Evolutionary conservation across 2,113 vertebrate genomes (phyloP).

Genomic region (Tauraco erythrolophus): DNA sequence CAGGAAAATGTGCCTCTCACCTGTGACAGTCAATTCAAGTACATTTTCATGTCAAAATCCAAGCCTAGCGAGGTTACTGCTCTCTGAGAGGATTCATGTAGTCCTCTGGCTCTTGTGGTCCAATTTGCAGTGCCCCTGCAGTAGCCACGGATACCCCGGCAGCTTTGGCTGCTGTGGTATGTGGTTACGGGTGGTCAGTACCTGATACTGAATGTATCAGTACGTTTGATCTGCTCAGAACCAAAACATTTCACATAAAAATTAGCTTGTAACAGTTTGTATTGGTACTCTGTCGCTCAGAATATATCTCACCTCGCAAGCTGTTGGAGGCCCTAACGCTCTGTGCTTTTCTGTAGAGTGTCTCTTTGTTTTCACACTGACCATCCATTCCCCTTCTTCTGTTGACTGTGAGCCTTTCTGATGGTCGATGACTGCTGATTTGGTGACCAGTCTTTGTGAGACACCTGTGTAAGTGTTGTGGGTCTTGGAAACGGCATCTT

Average conservation of each 20-base stretch:
- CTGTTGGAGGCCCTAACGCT: neutral
- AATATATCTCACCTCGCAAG: neutral
- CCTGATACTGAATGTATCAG: neutral
- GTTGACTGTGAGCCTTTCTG: neutral
- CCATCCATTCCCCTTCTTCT: neutral
- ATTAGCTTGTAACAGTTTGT: neutral
- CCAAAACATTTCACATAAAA: neutral
- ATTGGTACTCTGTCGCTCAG: neutral
- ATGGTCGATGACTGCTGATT: neutral
- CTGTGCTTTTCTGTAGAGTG: neutral
- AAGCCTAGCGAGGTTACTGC: neutral
- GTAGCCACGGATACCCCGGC: fast-evolving
- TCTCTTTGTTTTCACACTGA: neutral
- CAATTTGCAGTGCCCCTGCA: neutral
- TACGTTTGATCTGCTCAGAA: neutral
- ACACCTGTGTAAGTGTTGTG: neutral
- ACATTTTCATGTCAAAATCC: neutral
- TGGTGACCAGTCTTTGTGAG: neutral
- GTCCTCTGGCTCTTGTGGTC: fast-evolving
- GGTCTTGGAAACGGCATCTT: neutral
- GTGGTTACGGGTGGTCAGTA: neutral
- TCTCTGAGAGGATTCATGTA: neutral
- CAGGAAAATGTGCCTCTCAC: neutral
- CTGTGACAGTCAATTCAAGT: neutral
- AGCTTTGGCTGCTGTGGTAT: neutral